Evolutionary conservation across 2,113 vertebrate species (phyloP), one percentile per base, ranked within the genome.

Genomic region (Protobothrops flavoviridis): DNA sequence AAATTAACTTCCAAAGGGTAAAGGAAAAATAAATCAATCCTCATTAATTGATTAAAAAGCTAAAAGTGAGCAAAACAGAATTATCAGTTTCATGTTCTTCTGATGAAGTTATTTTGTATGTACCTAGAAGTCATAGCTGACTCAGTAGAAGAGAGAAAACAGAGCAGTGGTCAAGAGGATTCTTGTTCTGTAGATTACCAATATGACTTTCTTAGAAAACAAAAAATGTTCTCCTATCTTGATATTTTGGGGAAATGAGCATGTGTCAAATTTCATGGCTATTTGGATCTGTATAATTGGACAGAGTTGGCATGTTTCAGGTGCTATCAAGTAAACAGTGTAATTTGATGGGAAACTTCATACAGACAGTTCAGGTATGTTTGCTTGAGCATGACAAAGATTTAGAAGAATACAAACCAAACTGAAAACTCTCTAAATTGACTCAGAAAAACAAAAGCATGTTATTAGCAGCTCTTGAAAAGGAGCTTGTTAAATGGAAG

Each of bases 101-200:
- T 91, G n/a, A 0, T 89, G 81, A 91, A 95, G 64, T 85, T 48
- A 81, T 89, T 92, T 81, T 61, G 59, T 52, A 55, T 90, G 96
- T 2, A 21, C 29, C 5, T n/a, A 89, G 59, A 59, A 89, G 89
- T 15, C 17, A 39, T 9, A 81, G 17, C 33, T 81, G 33, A 39
- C 3, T 81, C 6, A 7, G 8, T 33, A 55, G 29, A n/a, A 53
- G 50, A 55, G 52, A 88, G 69, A 85, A 52, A 29, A 20, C 7
- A 53, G 6, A 87, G 5, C 24, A 87, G 43, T 20, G 8, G 21
- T 88, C 48, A 56, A 39, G 20, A 89, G 29, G 87, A 55, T 33
- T 57, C 23, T 20, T 0, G 3, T 91, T 43, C 45, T 55, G 23
- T 57, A 59, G 57, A 91, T 29, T 85, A 87, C 21, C 69, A 61